A percentile compares a stretch with the other conserved stretches of the same genome.
phyloP scores from a whole-genome alignment of 2,113 vertebrate species.

The Saimiri boliviensis region DNA sequence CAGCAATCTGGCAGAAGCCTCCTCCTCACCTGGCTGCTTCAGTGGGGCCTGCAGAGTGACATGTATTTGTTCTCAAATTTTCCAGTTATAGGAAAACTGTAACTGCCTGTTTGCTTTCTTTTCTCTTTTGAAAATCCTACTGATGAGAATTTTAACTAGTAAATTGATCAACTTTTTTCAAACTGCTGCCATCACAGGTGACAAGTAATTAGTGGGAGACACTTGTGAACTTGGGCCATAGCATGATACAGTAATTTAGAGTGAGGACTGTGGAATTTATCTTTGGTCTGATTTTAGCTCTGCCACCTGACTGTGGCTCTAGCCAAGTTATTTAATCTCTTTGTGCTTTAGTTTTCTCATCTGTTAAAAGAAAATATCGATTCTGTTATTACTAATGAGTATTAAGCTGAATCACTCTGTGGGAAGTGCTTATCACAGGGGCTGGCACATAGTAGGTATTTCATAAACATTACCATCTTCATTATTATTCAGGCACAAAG shows the following conservation, averaged over 20 bases:
- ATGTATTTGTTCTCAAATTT: neutral
- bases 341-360: neutral
- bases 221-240: neutral
- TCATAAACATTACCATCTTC: neutral
- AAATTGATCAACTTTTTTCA: neutral
- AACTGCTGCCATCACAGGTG: neutral
- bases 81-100: neutral
- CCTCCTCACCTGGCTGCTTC: neutral
- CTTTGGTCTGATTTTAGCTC: neutral
- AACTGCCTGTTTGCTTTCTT: neutral
- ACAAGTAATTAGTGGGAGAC: neutral
- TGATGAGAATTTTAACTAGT: neutral
- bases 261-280: neutral
- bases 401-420: neutral
- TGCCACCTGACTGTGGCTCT: neutral
- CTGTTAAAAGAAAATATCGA: neutral
- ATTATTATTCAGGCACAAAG: slow-evolving; percentile 28
- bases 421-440: neutral
- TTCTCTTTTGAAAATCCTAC: neutral
- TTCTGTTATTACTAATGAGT: neutral
- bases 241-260: neutral
- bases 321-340: neutral
- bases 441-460: neutral
- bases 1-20: neutral
- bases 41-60: neutral